Evolutionary conservation across 2,888 invertebrate species (phyloP).

Genomic region (Lepidocyrtoides sp.): DNA sequence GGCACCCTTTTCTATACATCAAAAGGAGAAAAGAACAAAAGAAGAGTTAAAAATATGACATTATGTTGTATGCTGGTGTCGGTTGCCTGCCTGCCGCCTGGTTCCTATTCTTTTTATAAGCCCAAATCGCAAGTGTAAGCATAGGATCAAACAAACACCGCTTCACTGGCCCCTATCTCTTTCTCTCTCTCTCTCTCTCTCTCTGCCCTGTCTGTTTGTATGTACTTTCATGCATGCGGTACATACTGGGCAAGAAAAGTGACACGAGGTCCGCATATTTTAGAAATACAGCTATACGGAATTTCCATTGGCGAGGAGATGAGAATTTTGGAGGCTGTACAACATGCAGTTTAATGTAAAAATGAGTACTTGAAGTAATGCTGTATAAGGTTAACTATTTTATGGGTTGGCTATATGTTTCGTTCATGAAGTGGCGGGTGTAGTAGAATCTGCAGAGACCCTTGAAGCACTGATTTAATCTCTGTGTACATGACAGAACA

Average conservation of each 20-base stretch:
- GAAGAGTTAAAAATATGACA: conserved; percentile 52
- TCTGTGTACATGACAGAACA: conserved; percentile 77
- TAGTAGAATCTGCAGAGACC: conserved; percentile 62
- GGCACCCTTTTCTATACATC: conserved; percentile 56
- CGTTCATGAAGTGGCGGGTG: neutral
- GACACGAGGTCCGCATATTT: no score
- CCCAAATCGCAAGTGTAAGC: neutral
- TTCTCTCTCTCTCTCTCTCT: neutral
- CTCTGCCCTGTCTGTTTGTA: neutral
- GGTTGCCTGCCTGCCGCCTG: neutral
- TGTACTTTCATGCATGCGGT: no score
- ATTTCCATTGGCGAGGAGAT: neutral
- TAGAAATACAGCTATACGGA: neutral
- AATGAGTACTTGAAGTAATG: neutral
- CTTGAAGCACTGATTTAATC: conserved; percentile 79
- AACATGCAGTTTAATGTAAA: neutral
- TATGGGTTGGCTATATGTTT: neutral
- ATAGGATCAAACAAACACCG: conserved; percentile 21
- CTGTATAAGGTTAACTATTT: neutral
- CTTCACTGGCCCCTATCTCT: no score
- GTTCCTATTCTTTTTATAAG: neutral
- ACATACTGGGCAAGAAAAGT: no score
- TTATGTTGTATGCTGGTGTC: neutral
- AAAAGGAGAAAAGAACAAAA: conserved; percentile 64
- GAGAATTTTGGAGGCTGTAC: neutral